phyloP scores from a whole-genome alignment of 2,797 vertebrate species.

The Alosa sapidissima region DNA sequence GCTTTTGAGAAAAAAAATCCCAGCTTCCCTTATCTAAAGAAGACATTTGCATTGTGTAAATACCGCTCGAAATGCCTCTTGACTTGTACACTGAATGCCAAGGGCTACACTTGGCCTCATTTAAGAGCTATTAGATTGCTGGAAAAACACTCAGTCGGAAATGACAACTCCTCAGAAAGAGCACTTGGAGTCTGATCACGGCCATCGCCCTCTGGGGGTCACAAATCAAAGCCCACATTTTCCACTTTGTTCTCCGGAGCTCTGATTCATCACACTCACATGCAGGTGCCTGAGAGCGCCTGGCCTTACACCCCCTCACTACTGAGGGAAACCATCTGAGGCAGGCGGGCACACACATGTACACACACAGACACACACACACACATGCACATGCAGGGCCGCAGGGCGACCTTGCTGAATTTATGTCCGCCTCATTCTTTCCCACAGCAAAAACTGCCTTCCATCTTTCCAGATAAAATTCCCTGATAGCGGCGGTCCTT shows the following conservation, averaged over 20 bases:
- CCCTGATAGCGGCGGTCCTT: neutral
- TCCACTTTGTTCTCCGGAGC: constrained; percentile 28
- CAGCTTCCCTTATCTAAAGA: neutral
- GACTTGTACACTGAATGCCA: neutral
- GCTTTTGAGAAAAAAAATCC: neutral
- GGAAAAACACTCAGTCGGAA: constrained; percentile 17
- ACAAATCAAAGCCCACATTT: constrained; percentile 30
- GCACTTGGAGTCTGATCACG: neutral
- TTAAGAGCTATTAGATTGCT: constrained; percentile 5
- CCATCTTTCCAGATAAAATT: neutral
- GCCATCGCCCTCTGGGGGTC: constrained; percentile 23
- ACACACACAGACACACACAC: neutral
- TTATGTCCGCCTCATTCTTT: neutral
- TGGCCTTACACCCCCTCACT: neutral
- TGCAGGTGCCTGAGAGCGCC: neutral
- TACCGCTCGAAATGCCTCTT: neutral
- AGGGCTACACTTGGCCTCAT: neutral
- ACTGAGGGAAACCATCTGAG: neutral
- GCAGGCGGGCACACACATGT: neutral
- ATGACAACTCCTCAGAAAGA: neutral
- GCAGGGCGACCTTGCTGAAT: neutral
- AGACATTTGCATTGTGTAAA: neutral
- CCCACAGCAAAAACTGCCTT: neutral
- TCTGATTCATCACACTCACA: neutral
- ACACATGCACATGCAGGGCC: neutral